Base-by-base conservation (phyloP, 1,140 invertebrate species). In the Elymnias hypermnestra region DNA sequence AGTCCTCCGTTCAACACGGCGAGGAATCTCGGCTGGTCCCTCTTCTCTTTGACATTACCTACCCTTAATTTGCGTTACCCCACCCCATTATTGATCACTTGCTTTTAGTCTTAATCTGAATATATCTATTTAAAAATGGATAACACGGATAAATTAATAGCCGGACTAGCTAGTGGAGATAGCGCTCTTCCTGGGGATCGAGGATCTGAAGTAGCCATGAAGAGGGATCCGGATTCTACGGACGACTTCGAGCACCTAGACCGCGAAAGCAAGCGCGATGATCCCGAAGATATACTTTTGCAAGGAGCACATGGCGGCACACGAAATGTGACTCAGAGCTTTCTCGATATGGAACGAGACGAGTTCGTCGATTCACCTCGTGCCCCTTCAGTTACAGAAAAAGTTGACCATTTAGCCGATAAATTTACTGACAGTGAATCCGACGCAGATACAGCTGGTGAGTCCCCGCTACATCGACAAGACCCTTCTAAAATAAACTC, bases 221-320 rank as follows among this genome's bases (percentile, higher is more conserved):
- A 88, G 62, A 84, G 89, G 22, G 90, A 91, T 37, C 88, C 89
- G 59, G 91, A 92, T 60, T 92, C 91, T 3, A 84, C 90, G 25
- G 91, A 93, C 60, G 91, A 92, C 70, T 92, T 93, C 69, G 91
- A 92, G 63, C 91, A 92, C 67, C 77, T 92, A 41, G 90, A 89
- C 33, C 88, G 89, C 52, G 73, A 81, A 37, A 57, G 63, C 14
- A 73, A 73, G 44, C 65, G 64, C 8, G 73, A 79, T n/a, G 57
- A 78, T 5, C 47, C 55, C 3, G 66, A 66, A 10, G 73, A 82
- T 38, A 69, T 70, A 13, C 71, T 63, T 18, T 52, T 67, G 13
- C 73, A 72, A 47, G 51, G 53, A 33, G 57, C 53, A 12, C 77
- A 86, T 45, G 48, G 78, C 14, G 76, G 79, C n/a, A 74, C 84